Base-by-base conservation (phyloP, 2,113 vertebrate genomes). In the Dicrurus megarhynchus region DNA sequence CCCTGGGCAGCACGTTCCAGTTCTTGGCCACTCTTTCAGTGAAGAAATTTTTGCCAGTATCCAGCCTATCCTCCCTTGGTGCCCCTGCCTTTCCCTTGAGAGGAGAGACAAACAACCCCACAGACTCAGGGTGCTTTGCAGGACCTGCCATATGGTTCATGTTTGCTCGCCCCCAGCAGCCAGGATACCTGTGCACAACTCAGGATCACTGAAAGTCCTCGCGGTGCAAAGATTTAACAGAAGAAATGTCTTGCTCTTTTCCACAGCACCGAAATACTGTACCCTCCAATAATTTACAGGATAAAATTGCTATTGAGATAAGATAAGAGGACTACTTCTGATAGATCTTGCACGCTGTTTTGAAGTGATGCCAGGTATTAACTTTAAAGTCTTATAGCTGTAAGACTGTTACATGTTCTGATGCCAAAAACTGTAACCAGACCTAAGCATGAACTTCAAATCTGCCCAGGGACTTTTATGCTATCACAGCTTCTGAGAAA, bases 231-330 rank as follows among this genome's bases (percentile, higher is more conserved):
- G 83, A 74, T 61, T 92, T 59, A 84, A 94, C 87, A 90, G 82
- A 60, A 80, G 87, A 27, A 55, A 64, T 10, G 44, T 60, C 69
- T 87, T 28, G 70, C 87, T 94, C 88, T 95, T 84, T 92, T 95
- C 77, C 67, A 79, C 79, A 60, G 86, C 24, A 33, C 86, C 23
- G 30, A 91, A 96, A 95, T 69, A 49, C 84, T 91, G 92, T 60
- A 30, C 41, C 85, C 87, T 93, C 84, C 63, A 91, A 97, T 92
- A 79, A 96, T 74, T 95, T 82, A 84, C 90, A 95, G 85, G 90
- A 94, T 93, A 93, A 96, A 96, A 97, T 90, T 93, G 94, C 93
- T 95, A 97, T 94, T 61, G 81, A 97, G 96, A 97, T 97, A 97
- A 97, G 96, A 97, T 97, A 97, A 97, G 96, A 97, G 74, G 85